Evolutionary conservation across 1,140 invertebrate species (phyloP), one percentile per base, ranked within the genome.

Genomic region (Heterodera schachtii): DNA sequence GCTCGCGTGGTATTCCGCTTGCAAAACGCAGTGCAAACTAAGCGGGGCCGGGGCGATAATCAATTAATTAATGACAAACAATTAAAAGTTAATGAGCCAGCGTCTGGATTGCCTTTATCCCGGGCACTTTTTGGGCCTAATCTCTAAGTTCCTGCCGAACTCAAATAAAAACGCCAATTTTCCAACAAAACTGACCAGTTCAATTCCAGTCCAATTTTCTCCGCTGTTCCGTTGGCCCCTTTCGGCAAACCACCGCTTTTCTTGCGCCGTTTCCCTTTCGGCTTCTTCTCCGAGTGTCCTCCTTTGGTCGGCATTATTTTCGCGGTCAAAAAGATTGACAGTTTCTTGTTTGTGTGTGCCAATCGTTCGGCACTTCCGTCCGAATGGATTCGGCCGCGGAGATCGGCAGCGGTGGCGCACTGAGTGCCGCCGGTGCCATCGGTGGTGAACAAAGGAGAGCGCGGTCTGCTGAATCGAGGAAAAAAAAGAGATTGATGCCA

Each of bases 341-440:
- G 19, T 41, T 78, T 64, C n/a, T 31, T 64, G 60, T 7, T 7
- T 44, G 49, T 52, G 19, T 31, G 70, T 44, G 19, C n/a, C 60
- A 9, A 47, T 31, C 21, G 60, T 49, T 88, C 81, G 13, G 86
- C 83, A 64, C 78, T 83, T 57, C 87, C 87, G 78, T 90, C 88
- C n/a, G 88, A 89, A 77, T 90, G 87, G 49, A 89, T 82, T 73
- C 88, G 73, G 57, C 66, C 82, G 47, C 88, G 77, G 31, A 31
- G 31, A 31, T 31, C 31, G 31, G 31, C 31, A 31, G 31, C 31
- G 31, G 31, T 31, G 31, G 31, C 31, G 31, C 31, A 31, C 13
- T 81, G 84, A 52, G 6, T 52, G 6, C 11, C 11, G 41, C 81
- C 73, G 43, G 79, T 85, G 47, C 77, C 66, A 19, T 31, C 31